Percentiles rank a stretch among this genome's conserved stretches.
Conservation (phyloP, 2,113 vertebrate genomes). For the Gymnarchus niloticus region DNA sequence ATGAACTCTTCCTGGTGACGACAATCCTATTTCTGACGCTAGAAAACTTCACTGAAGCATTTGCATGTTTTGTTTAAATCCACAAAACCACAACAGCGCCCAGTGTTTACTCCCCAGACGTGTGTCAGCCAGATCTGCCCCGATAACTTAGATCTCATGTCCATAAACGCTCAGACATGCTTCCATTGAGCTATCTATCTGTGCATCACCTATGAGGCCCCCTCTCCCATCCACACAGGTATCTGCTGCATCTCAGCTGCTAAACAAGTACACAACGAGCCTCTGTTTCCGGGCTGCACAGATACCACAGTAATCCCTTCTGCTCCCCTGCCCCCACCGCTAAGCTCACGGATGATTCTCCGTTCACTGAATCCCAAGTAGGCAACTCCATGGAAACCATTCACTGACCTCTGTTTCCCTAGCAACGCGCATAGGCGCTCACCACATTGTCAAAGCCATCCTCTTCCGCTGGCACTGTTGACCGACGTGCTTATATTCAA, state of each 20-base stretch:
- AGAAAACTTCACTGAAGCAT: neutral
- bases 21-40: neutral
- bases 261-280: neutral
- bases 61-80: slow-evolving; percentile 15
- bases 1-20: neutral
- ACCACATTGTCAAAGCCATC: neutral
- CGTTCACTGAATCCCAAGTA: slow-evolving; percentile 36
- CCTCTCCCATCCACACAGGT: neutral
- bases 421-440: slow-evolving; percentile 26
- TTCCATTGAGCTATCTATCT: slow-evolving; percentile 12
- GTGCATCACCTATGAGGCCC: neutral
- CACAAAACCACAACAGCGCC: slow-evolving; percentile 22
- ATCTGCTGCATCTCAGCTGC: neutral
- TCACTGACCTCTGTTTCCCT: slow-evolving; percentile 35
- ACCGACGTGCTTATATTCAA: slow-evolving; percentile 8
- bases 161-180: slow-evolving; percentile 42
- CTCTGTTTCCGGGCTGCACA: neutral
- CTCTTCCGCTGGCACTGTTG: slow-evolving; percentile 17
- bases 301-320: neutral
- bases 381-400: slow-evolving; percentile 46
- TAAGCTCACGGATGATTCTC: slow-evolving; percentile 6
- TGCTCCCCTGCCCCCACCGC: neutral
- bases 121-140: slow-evolving; percentile 30
- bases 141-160: slow-evolving; percentile 35
- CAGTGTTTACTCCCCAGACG: slow-evolving; percentile 24